Percentiles rank a stretch among this genome's conserved stretches.
Evolutionary conservation across 2,888 invertebrate species (phyloP).

Genomic region (Aphidius colemani): DNA sequence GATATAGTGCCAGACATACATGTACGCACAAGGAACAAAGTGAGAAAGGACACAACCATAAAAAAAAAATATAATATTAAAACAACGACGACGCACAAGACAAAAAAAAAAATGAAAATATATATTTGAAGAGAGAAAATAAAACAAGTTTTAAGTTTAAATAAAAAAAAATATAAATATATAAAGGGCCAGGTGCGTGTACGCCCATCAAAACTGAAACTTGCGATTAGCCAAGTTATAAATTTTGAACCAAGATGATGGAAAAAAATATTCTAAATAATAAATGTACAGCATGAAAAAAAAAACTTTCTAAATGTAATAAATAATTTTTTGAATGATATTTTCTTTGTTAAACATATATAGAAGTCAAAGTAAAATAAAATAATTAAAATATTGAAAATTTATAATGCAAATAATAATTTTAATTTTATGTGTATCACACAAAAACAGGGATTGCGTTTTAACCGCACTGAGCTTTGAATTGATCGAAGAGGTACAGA

Average conservation of each 20-base stretch:
- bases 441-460: no score
- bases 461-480: conserved; percentile 28
- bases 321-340: no score
- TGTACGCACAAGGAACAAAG: conserved; percentile 6
- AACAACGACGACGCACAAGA: background rate
- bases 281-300: background rate
- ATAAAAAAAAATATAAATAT: conserved; percentile 18
- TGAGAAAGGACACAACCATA: conserved; percentile 13
- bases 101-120: conserved; percentile 6
- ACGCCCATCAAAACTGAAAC: conserved; percentile 36
- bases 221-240: conserved; percentile 49
- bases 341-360: no score
- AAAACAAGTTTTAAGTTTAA: background rate
- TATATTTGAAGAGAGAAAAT: conserved; percentile 12
- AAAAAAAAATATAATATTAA: background rate
- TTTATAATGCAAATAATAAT: no score
- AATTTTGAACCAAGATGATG: conserved; percentile 43
- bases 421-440: no score
- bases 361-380: no score
- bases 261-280: conserved; percentile 1
- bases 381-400: no score
- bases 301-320: background rate
- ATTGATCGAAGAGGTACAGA: conserved; percentile 49
- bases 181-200: conserved; percentile 52
- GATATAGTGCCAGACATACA: conserved; percentile 49